phyloP scores from a whole-genome alignment of 2,888 invertebrate genomes.

The Pseudococcus viburni region DNA sequence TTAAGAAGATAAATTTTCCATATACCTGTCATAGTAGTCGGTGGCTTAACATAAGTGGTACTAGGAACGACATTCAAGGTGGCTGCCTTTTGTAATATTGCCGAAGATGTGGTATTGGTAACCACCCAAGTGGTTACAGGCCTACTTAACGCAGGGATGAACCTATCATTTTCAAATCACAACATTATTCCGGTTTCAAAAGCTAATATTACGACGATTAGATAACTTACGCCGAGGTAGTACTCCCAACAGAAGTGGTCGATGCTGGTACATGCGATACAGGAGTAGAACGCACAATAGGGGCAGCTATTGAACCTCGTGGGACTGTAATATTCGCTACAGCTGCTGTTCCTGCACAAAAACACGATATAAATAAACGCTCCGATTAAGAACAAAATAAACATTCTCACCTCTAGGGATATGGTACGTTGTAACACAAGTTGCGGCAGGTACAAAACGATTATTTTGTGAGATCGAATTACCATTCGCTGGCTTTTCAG shows the following conservation, averaged over 20 bases:
- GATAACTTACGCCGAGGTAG: constrained; percentile 50
- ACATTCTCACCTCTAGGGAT: constrained; percentile 60
- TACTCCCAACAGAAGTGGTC: constrained; percentile 13
- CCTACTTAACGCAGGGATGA: constrained; percentile 57
- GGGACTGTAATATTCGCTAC: constrained; percentile 59
- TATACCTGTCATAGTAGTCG: constrained; percentile 60
- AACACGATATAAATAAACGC: background rate
- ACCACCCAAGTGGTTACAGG: constrained; percentile 64
- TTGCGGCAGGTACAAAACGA: constrained; percentile 59
- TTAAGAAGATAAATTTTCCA: background rate
- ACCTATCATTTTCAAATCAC: constrained; percentile 24
- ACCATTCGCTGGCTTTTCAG: constrained; percentile 62
- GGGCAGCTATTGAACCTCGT: constrained; percentile 38
- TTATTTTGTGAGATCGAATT: constrained; percentile 51
- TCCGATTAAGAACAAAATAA: background rate
- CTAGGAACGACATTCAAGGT: constrained; percentile 59
- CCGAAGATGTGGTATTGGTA: constrained; percentile 55
- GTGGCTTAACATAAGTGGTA: constrained; percentile 55
- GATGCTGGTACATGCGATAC: constrained; percentile 25
- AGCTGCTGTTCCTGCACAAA: constrained; percentile 57
- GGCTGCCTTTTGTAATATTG: constrained; percentile 51
- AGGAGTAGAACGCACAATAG: constrained; percentile 59
- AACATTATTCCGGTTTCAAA: background rate
- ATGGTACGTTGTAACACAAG: constrained; percentile 55
- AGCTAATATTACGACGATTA: background rate